phyloP scores from a whole-genome alignment of 2,888 invertebrate species.

The Torymus tubicola region DNA sequence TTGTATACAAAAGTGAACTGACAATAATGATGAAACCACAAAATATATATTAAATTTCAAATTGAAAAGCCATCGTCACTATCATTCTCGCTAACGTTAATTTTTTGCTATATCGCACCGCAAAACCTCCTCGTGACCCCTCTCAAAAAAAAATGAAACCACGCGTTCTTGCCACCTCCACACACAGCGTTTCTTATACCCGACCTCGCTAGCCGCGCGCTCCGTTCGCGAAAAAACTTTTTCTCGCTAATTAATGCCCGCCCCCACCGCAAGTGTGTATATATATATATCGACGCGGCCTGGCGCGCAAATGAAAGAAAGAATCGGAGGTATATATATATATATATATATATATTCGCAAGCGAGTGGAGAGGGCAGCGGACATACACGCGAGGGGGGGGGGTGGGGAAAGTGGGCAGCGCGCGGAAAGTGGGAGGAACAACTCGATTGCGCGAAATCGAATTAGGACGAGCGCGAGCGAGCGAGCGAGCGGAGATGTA shows the following conservation, averaged over 20 bases:
- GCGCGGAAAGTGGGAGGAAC: constrained; percentile 64
- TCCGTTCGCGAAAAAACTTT: constrained; percentile 7
- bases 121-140: no score
- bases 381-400: neutral
- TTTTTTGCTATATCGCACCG: no score
- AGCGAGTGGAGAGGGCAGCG: neutral
- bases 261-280: neutral
- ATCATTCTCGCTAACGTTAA: no score
- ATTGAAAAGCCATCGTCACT: no score
- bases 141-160: no score
- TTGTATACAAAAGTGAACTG: no score
- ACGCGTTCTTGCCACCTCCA: no score
- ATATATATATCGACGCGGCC: constrained; percentile 22
- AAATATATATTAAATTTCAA: no score
- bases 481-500: constrained; percentile 66
- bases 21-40: no score
- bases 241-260: constrained; percentile 28
- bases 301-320: constrained; percentile 19
- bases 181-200: no score
- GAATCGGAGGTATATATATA: neutral
- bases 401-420: constrained; percentile 58
- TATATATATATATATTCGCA: no score
- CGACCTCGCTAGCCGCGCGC: neutral
- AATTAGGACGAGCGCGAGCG: constrained; percentile 67
- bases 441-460: constrained; percentile 73